These are phyloP conservation scores for Mizuhopecten yessoensis DNA, from an alignment of 1,140 invertebrate species.

Conservation along the genomic window DNA sequence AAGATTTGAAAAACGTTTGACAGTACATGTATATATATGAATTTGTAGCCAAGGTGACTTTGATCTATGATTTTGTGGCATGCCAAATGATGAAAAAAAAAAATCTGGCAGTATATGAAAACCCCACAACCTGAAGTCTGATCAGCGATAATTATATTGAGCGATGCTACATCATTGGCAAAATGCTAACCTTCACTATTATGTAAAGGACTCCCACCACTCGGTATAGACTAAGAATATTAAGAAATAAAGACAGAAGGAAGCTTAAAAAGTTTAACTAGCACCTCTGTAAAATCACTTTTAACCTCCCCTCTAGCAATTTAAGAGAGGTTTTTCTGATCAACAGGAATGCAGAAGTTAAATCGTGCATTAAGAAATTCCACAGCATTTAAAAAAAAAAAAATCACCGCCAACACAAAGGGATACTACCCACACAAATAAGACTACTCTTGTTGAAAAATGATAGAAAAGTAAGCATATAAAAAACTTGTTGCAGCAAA, in stretches of 20 bases:
- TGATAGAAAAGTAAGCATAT: background rate
- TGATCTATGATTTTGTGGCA: background rate
- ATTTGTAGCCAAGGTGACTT: background rate
- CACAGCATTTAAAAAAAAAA: background rate
- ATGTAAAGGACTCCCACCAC: conserved; percentile 1
- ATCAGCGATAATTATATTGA: background rate
- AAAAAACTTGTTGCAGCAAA: conserved; percentile 5
- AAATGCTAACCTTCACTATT: background rate
- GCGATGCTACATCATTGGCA: too few species aligned
- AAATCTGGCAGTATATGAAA: background rate
- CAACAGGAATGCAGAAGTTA: background rate
- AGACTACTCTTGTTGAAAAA: conserved; percentile 21
- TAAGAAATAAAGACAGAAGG: background rate
- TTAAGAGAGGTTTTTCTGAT: background rate
- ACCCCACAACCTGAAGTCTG: too few species aligned
- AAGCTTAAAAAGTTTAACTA: background rate
- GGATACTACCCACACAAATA: background rate
- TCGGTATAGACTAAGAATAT: background rate
- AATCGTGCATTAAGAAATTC: conserved; percentile 8
- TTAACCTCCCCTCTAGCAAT: background rate
- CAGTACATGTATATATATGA: background rate
- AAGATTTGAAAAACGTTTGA: too few species aligned
- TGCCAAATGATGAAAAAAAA: background rate
- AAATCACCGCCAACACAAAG: background rate
- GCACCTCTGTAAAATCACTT: background rate